A percentile compares a stretch with the other conserved stretches of the same genome.
These are phyloP conservation scores for Plutella xylostella DNA, from an alignment of 2,888 invertebrate genomes.

Conservation along the genomic window DNA sequence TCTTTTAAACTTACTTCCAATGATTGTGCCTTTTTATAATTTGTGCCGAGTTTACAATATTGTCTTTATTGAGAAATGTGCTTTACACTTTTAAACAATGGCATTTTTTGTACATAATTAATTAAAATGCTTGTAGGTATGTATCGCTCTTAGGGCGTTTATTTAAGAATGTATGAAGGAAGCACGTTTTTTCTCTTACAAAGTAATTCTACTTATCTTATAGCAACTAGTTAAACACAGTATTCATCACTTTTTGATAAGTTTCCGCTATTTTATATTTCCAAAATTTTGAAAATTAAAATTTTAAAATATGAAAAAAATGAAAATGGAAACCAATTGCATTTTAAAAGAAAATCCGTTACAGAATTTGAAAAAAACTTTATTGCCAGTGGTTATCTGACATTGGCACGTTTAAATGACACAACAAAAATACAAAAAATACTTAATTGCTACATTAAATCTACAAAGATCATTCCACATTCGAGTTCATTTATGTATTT, in stretches of 20 bases:
- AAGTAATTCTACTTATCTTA: constrained; percentile 31
- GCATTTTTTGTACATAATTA: background rate
- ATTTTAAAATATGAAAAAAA: background rate
- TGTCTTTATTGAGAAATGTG: background rate
- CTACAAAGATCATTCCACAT: constrained; percentile 56
- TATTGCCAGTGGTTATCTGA: constrained; percentile 30
- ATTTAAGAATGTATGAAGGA: constrained; percentile 26
- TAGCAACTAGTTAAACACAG: constrained; percentile 41
- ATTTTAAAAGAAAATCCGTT: background rate
- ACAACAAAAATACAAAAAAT: constrained; percentile 31
- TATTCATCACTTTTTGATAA: constrained; percentile 23
- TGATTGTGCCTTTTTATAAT: constrained; percentile 28
- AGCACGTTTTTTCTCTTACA: constrained; percentile 51
- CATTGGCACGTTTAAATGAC: constrained; percentile 63
- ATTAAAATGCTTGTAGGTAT: constrained; percentile 23
- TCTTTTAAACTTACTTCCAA: background rate
- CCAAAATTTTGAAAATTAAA: background rate
- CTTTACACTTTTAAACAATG: background rate
- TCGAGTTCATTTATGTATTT: constrained; percentile 26
- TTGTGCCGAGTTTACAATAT: background rate
- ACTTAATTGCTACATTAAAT: constrained; percentile 31
- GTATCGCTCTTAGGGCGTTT: constrained; percentile 24
- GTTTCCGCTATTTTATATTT: background rate
- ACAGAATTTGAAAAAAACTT: no score
- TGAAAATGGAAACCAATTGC: background rate